Conservation (phyloP, 1,140 invertebrate species). For the Papilio polytes region DNA sequence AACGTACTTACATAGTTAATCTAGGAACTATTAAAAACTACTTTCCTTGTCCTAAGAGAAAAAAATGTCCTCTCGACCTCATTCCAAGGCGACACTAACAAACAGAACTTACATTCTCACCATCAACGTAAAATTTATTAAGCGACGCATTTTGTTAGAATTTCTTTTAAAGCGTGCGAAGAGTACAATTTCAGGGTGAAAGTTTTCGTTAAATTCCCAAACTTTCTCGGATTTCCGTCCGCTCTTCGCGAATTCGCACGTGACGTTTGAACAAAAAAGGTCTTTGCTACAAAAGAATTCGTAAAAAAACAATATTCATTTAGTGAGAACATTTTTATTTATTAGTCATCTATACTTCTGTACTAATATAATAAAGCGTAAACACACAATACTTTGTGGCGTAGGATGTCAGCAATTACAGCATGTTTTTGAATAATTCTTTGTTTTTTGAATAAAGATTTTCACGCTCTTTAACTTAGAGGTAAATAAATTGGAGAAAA, state of each 20-base stretch:
- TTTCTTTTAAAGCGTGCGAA: slow-evolving; percentile 56
- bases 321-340: neutral
- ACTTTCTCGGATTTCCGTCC: slow-evolving; percentile 48
- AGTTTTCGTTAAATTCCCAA: slow-evolving; percentile 52
- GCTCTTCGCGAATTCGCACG: slow-evolving; percentile 50
- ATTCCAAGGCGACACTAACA: slow-evolving; percentile 5
- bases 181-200: slow-evolving; percentile 48
- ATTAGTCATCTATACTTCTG: neutral
- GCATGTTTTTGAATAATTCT: too few relatives aligned
- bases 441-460: too few relatives aligned
- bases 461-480: too few relatives aligned
- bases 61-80: neutral
- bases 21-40: too few relatives aligned
- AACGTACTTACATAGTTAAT: neutral
- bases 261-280: slow-evolving; percentile 38
- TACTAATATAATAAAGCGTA: too few relatives aligned
- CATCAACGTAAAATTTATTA: slow-evolving; percentile 60
- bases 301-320: neutral
- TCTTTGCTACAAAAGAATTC: neutral
- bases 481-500: too few relatives aligned
- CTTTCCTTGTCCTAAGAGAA: neutral
- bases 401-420: too few relatives aligned
- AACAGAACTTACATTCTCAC: slow-evolving; percentile 42
- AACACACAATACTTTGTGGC: too few relatives aligned
- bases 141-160: slow-evolving; percentile 54